phyloP scores from a whole-genome alignment of 2,797 vertebrate genomes.

The Mus caroli region DNA sequence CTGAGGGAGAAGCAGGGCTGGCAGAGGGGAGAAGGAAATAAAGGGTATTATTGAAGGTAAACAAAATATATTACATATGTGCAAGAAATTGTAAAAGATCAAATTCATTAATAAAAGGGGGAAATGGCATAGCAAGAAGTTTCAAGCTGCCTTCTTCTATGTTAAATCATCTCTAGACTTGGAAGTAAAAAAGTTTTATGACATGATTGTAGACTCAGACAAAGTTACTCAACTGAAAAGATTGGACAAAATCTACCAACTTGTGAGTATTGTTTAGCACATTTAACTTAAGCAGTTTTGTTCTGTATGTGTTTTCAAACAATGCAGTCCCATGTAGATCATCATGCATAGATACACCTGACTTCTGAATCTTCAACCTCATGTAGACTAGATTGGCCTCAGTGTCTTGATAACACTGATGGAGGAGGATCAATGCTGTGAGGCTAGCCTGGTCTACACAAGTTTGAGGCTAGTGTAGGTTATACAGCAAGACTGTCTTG shows the following conservation, averaged over 20 bases:
- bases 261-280: accelerated
- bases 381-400: background rate
- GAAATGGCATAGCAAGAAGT: background rate
- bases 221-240: background rate
- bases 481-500: background rate
- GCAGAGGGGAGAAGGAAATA: background rate
- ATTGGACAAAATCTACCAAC: background rate
- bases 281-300: background rate
- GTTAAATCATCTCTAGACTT: background rate
- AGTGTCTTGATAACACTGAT: background rate
- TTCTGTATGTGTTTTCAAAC: background rate
- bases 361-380: background rate
- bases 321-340: background rate
- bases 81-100: background rate
- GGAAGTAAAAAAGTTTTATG: conserved; percentile 67
- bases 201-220: background rate
- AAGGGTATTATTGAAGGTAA: too few species aligned
- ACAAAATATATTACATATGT: background rate
- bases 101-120: background rate
- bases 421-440: background rate
- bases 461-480: background rate
- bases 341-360: background rate
- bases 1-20: background rate
- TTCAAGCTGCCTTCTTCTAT: background rate
- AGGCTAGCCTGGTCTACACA: background rate